phyloP scores from a whole-genome alignment of 2,113 vertebrate species.

The Macroglossus sobrinus region DNA sequence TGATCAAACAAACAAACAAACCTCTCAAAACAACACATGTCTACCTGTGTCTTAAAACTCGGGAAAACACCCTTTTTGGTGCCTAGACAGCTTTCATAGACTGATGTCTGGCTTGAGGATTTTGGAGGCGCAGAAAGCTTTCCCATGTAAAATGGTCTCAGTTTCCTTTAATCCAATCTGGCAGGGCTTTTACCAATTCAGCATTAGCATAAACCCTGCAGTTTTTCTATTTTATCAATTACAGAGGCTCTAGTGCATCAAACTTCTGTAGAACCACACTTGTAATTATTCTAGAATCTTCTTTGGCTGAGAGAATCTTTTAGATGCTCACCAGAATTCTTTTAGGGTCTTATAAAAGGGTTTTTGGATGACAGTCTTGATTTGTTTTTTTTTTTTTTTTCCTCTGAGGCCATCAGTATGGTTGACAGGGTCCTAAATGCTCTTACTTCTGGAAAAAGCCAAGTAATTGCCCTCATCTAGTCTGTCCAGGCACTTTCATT shows the following conservation, averaged over 20 bases:
- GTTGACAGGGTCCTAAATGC: background rate
- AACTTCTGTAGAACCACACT: background rate
- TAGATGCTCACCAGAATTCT: background rate
- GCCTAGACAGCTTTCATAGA: background rate
- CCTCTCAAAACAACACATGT: no score
- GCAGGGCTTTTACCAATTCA: background rate
- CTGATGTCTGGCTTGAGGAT: background rate
- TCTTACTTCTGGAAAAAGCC: background rate
- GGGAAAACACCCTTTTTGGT: background rate
- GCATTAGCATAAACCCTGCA: background rate
- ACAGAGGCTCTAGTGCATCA: background rate
- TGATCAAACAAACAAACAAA: no score
- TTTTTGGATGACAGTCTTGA: background rate
- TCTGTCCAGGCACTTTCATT: background rate
- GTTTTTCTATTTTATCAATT: background rate
- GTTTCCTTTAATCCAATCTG: background rate
- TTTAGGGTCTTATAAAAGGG: background rate
- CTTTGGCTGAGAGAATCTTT: background rate
- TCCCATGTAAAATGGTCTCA: background rate
- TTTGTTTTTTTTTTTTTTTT: background rate
- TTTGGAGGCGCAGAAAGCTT: background rate
- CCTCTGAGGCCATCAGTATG: background rate
- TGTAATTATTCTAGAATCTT: background rate
- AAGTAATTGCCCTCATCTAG: background rate
- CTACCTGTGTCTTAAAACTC: background rate